phyloP scores from a whole-genome alignment of 2,113 vertebrate genomes.

The Dicerorhinus sumatrensis region DNA sequence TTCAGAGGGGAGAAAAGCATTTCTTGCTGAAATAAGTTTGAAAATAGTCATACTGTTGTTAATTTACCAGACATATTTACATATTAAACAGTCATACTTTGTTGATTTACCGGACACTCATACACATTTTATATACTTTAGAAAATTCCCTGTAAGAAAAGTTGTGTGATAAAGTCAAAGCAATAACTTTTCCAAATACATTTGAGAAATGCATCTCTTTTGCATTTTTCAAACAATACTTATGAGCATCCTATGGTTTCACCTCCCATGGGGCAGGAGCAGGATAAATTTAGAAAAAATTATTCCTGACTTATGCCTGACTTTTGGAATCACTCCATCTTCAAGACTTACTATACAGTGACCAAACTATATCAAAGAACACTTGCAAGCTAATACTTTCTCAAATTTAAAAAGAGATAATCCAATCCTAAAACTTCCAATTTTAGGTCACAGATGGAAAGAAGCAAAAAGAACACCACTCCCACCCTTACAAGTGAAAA shows the following conservation, averaged over 20 bases:
- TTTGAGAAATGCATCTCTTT: not conserved
- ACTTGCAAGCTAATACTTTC: not conserved
- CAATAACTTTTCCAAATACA: not conserved
- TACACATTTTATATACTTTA: not conserved
- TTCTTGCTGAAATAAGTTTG: not conserved
- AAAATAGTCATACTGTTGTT: not conserved
- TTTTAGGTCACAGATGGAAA: not conserved
- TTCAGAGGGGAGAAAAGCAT: not conserved
- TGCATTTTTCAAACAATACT: not conserved
- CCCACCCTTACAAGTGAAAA: not conserved
- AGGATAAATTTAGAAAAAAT: not conserved
- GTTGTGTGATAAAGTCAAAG: not conserved
- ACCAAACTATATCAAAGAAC: not conserved
- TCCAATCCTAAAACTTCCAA: not conserved
- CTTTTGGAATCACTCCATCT: not conserved
- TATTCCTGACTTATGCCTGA: not conserved
- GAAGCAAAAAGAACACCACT: not conserved
- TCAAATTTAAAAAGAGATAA: constrained; percentile 8
- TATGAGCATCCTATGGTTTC: not conserved
- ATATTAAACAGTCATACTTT: not conserved
- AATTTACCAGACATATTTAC: not conserved
- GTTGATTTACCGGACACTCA: not conserved
- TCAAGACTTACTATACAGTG: not conserved
- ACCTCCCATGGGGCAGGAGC: not conserved
- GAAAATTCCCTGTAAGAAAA: not conserved